Evolutionary conservation across 1,140 invertebrate species (phyloP).

Genomic region (Aporrectodea caliginosa): DNA sequence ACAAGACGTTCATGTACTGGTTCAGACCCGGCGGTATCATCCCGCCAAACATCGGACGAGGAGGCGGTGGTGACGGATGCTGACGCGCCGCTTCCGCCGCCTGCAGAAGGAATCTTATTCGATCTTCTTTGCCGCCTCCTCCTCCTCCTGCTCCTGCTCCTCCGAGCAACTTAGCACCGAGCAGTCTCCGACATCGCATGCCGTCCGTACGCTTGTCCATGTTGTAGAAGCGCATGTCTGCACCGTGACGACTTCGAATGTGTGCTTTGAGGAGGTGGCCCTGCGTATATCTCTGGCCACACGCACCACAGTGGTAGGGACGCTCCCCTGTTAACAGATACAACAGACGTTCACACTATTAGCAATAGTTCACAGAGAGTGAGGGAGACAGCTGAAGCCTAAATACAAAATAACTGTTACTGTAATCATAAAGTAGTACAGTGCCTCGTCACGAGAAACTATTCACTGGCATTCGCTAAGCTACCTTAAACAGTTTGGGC

Average conservation of each 20-base stretch:
- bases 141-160: too few relatives aligned
- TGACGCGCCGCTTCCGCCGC: conserved; percentile 14
- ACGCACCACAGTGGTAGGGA: conserved; percentile 31
- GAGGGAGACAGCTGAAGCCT: too few relatives aligned
- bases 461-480: too few relatives aligned
- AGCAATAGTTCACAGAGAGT: too few relatives aligned
- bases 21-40: not conserved
- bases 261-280: conserved; percentile 33
- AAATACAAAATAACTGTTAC: too few relatives aligned
- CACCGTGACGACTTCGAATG: conserved; percentile 31
- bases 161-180: conserved; percentile 11
- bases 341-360: too few relatives aligned
- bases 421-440: too few relatives aligned
- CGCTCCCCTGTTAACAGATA: conserved; percentile 29
- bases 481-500: too few relatives aligned
- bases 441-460: too few relatives aligned
- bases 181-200: conserved; percentile 21
- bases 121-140: conserved; percentile 18
- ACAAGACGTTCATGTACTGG: not conserved
- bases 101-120: conserved; percentile 24
- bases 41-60: not conserved
- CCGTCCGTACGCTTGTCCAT: conserved; percentile 31
- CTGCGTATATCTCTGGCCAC: conserved; percentile 31
- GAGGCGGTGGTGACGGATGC: not conserved
- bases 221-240: conserved; percentile 34